Conservation (phyloP, 2,888 invertebrate genomes). For the Microctonus hyperodae region DNA sequence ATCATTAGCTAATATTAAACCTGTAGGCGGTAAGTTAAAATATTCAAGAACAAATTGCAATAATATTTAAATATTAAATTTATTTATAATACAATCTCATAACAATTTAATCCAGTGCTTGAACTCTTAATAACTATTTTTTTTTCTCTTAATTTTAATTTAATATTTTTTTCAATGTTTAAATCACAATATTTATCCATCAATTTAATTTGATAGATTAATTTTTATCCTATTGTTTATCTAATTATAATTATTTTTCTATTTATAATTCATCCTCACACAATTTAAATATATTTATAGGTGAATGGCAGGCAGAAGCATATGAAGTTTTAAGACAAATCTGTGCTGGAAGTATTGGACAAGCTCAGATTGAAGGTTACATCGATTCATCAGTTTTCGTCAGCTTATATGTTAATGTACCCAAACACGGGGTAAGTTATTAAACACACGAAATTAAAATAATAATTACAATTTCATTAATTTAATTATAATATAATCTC, state of each 20-base stretch:
- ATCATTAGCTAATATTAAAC: conserved; percentile 86
- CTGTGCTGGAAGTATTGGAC: conserved; percentile 83
- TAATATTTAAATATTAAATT: too few relatives aligned
- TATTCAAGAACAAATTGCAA: too few relatives aligned
- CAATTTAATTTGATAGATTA: too few relatives aligned
- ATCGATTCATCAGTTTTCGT: conserved; percentile 79
- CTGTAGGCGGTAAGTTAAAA: conserved; percentile 72
- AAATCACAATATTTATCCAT: too few relatives aligned
- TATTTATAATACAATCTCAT: too few relatives aligned
- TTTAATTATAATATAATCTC: too few relatives aligned
- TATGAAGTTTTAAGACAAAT: conserved; percentile 79
- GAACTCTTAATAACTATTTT: too few relatives aligned
- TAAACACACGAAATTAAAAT: background rate
- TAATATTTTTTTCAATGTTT: too few relatives aligned
- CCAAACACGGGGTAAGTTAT: conserved; percentile 75
- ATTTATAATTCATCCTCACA: background rate
- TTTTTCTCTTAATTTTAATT: too few relatives aligned
- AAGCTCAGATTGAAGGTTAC: conserved; percentile 88
- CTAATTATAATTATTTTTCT: too few relatives aligned
- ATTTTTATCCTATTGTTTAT: too few relatives aligned
- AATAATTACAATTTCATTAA: background rate
- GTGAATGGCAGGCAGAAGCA: conserved; percentile 80
- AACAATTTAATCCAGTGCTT: too few relatives aligned
- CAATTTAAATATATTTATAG: conserved; percentile 61
- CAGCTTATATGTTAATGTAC: conserved; percentile 82